phyloP scores from a whole-genome alignment of 2,888 invertebrate genomes.

The Nomada goodeniana region DNA sequence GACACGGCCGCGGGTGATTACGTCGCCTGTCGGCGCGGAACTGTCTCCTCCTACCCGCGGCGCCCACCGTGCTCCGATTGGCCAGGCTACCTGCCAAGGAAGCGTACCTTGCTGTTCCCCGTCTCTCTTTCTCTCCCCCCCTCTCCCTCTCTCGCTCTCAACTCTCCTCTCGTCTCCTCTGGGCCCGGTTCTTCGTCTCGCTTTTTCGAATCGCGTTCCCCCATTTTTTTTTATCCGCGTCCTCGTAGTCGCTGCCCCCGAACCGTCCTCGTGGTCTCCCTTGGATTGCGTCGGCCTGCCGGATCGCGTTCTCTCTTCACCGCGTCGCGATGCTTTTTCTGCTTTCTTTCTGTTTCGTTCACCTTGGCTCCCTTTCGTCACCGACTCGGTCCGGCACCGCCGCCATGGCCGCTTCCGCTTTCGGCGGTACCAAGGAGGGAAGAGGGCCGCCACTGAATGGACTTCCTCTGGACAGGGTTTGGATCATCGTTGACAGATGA shows the following conservation, averaged over 20 bases:
- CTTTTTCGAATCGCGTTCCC: constrained; percentile 39
- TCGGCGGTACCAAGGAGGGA: not conserved
- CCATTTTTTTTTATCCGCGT: constrained; percentile 38
- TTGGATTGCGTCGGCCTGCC: not conserved
- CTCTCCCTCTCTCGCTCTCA: constrained; percentile 42
- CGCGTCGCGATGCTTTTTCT: constrained; percentile 27
- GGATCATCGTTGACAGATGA: too few relatives aligned
- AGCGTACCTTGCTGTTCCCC: constrained; percentile 66
- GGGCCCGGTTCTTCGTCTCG: constrained; percentile 40
- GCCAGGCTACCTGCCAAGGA: constrained; percentile 74
- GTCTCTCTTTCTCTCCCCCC: constrained; percentile 57
- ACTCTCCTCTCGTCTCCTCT: constrained; percentile 40
- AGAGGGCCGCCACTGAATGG: not conserved
- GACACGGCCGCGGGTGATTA: constrained; percentile 82
- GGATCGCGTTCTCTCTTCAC: constrained; percentile 27
- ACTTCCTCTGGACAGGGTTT: not conserved
- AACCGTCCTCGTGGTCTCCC: not conserved
- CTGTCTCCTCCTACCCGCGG: constrained; percentile 83
- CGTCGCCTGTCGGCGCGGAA: constrained; percentile 83
- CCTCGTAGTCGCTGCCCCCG: constrained; percentile 22
- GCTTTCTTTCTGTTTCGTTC: constrained; percentile 45
- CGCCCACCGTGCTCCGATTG: constrained; percentile 81
- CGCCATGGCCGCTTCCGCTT: constrained; percentile 58
- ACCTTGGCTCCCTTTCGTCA: constrained; percentile 54
- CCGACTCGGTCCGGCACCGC: constrained; percentile 24